A percentile compares a stretch with the other conserved stretches of the same genome.
Evolutionary conservation across 2,888 invertebrate species (phyloP).

Genomic region (Xanthostigma xanthostigma): DNA sequence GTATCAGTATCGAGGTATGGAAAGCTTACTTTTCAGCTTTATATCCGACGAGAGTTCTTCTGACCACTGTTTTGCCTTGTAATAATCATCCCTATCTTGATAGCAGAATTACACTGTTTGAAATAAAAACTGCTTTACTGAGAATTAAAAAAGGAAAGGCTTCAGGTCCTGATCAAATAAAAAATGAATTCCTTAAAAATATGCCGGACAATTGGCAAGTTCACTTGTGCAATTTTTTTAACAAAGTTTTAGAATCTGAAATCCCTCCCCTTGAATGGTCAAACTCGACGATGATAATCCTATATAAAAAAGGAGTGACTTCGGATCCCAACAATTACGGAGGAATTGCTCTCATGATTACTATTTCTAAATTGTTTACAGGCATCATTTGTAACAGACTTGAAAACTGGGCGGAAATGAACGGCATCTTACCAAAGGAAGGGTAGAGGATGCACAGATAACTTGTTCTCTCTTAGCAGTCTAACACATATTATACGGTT

Average conservation of each 20-base stretch:
- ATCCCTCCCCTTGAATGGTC: not conserved
- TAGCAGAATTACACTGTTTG: not conserved
- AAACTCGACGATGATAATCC: not conserved
- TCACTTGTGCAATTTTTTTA: conserved; percentile 1
- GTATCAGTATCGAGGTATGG: no score
- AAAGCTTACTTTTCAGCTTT: no score
- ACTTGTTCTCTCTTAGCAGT: no score
- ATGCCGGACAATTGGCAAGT: not conserved
- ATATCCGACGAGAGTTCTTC: no score
- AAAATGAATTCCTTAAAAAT: conserved; percentile 4
- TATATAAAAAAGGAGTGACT: conserved; percentile 3
- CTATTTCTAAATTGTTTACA: conserved; percentile 5
- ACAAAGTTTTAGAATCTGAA: conserved; percentile 3
- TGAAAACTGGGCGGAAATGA: conserved; percentile 5
- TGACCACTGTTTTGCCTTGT: no score
- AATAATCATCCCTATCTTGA: conserved; percentile 1
- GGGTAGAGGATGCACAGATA: not conserved
- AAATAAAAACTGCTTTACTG: conserved; percentile 1
- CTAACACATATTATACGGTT: not conserved
- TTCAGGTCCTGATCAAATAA: conserved; percentile 3
- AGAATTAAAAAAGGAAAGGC: conserved; percentile 1
- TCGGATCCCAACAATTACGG: conserved; percentile 4
- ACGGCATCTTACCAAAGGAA: conserved; percentile 2
- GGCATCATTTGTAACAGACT: conserved; percentile 2
- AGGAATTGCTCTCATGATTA: conserved; percentile 5